Percentiles rank a stretch among this genome's conserved stretches.
These are phyloP conservation scores for Trichogramma dendrolimi DNA, from an alignment of 2,888 invertebrate species.

Conservation along the genomic window DNA sequence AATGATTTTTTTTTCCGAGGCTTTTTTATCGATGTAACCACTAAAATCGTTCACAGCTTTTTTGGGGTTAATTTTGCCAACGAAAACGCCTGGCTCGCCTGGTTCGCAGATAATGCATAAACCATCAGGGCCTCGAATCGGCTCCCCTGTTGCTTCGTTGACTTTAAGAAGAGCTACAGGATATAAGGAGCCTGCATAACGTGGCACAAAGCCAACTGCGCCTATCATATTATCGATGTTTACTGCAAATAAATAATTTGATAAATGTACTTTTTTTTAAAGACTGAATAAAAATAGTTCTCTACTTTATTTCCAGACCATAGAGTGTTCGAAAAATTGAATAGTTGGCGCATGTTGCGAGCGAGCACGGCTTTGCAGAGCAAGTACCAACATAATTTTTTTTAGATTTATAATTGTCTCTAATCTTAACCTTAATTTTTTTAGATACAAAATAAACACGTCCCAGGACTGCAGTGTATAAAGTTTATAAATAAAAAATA, in stretches of 20 bases:
- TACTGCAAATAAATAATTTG: slow-evolving; percentile 56
- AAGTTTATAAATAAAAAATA: too few species aligned
- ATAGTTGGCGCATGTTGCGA: too few species aligned
- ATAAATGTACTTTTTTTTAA: too few species aligned
- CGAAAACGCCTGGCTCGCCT: slow-evolving; percentile 79
- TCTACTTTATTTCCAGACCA: background rate
- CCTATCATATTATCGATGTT: slow-evolving; percentile 87
- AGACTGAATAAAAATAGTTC: background rate
- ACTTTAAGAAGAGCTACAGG: slow-evolving; percentile 68
- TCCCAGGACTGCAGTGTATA: too few species aligned
- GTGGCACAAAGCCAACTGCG: slow-evolving; percentile 86
- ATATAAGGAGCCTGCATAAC: slow-evolving; percentile 56
- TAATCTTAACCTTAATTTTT: too few species aligned
- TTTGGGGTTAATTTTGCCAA: slow-evolving; percentile 66
- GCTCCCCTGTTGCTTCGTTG: slow-evolving; percentile 62
- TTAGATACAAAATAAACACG: too few species aligned
- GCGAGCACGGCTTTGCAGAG: too few species aligned
- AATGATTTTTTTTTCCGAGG: slow-evolving; percentile 81
- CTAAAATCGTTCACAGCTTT: slow-evolving; percentile 62
- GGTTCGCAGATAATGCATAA: slow-evolving; percentile 76
- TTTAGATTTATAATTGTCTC: too few species aligned
- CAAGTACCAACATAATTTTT: too few species aligned
- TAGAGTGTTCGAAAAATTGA: background rate
- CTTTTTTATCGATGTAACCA: slow-evolving; percentile 68
- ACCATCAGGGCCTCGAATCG: slow-evolving; percentile 58